These are phyloP conservation scores for Elymnias hypermnestra DNA, from an alignment of 1,140 invertebrate species.

Conservation along the genomic window DNA sequence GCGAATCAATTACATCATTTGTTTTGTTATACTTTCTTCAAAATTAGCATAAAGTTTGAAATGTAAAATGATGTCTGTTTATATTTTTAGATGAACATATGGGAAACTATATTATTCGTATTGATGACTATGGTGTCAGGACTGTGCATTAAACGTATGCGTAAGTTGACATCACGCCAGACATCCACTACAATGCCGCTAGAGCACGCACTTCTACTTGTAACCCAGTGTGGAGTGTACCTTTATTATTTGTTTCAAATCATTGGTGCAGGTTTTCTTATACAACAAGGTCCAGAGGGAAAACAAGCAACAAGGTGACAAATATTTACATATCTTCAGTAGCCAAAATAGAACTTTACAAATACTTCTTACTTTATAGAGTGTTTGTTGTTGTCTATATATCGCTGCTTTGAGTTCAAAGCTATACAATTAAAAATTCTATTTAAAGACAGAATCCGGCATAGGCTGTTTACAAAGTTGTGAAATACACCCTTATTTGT, in stretches of 20 bases:
- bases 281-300: constrained; percentile 48
- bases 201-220: constrained; percentile 81
- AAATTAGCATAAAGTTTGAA: too few species aligned
- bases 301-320: constrained; percentile 50
- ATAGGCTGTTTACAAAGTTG: too few species aligned
- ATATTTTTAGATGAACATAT: constrained; percentile 68
- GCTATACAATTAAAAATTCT: too few species aligned
- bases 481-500: too few species aligned
- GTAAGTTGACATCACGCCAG: constrained; percentile 47
- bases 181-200: constrained; percentile 72
- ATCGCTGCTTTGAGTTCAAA: too few species aligned
- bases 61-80: too few species aligned
- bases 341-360: too few species aligned
- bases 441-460: too few species aligned
- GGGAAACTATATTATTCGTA: constrained; percentile 80
- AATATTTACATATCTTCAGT: too few species aligned
- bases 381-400: not conserved
- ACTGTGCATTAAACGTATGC: constrained; percentile 74
- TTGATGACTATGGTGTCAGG: constrained; percentile 74
- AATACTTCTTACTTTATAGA: too few species aligned
- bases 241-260: constrained; percentile 82
- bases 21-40: too few species aligned
- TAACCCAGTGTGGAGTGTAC: constrained; percentile 82
- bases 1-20: too few species aligned
- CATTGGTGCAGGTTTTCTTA: constrained; percentile 74